Evolutionary conservation across 2,888 invertebrate species (phyloP).

Genomic region (Clivina fossor): DNA sequence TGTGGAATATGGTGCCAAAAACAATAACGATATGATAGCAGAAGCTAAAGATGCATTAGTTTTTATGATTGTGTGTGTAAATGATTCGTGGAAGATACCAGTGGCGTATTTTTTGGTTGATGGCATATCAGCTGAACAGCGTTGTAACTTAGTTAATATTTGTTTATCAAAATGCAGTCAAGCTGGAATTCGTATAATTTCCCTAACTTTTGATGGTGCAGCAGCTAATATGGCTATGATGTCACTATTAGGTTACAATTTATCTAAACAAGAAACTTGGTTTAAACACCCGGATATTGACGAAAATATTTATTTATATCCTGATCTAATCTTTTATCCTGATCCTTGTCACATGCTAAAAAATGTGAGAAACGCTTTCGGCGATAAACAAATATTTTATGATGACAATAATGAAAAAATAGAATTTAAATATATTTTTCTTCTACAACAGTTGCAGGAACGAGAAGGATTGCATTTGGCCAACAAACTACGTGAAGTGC

Average conservation of each 20-base stretch:
- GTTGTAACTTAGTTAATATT: constrained; percentile 32
- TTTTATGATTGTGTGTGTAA: constrained; percentile 43
- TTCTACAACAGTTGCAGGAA: constrained; percentile 32
- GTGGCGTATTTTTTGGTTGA: constrained; percentile 46
- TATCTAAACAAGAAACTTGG: neutral
- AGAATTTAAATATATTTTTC: constrained; percentile 30
- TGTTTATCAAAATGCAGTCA: constrained; percentile 1
- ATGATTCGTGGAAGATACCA: constrained; percentile 46
- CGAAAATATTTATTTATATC: constrained; percentile 20
- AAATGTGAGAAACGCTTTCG: constrained; percentile 30
- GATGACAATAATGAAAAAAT: constrained; percentile 32
- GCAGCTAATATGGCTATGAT: constrained; percentile 13
- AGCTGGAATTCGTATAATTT: neutral
- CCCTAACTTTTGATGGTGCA: constrained; percentile 9
- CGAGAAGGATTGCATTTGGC: constrained; percentile 34
- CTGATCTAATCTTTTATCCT: too few species aligned
- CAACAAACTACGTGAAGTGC: constrained; percentile 33
- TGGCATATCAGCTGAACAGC: constrained; percentile 40
- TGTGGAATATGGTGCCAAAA: constrained; percentile 37
- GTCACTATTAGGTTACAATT: constrained; percentile 1
- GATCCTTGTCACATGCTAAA: constrained; percentile 35
- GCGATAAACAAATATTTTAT: constrained; percentile 25
- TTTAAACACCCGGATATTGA: neutral
- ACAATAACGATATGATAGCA: constrained; percentile 18
- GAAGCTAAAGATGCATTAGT: constrained; percentile 42